Percentiles rank a stretch among this genome's conserved stretches.
phyloP scores from a whole-genome alignment of 2,888 invertebrate species.

The Molorchus minor region DNA sequence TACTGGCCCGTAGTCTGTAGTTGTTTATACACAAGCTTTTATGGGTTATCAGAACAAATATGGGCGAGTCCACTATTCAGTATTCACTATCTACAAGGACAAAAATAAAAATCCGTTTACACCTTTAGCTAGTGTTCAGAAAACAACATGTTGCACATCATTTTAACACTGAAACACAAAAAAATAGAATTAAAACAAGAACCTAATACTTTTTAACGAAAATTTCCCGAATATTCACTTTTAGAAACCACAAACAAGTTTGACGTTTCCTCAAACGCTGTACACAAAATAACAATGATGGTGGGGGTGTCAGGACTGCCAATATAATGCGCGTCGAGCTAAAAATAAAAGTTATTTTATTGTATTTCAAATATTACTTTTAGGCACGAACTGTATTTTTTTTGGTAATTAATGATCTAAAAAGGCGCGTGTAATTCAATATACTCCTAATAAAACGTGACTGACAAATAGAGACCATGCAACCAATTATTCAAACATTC shows the following conservation, averaged over 20 bases:
- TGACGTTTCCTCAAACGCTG: slow-evolving; percentile 11
- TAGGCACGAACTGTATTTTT: too few species aligned
- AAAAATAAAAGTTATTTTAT: slow-evolving; percentile 19
- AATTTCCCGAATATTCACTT: not conserved
- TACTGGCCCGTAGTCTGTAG: slow-evolving; percentile 26
- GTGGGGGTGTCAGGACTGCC: slow-evolving; percentile 9
- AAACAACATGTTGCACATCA: slow-evolving; percentile 50
- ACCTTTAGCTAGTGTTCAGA: slow-evolving; percentile 57
- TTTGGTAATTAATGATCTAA: too few species aligned
- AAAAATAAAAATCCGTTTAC: slow-evolving; percentile 30
- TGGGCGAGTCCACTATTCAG: slow-evolving; percentile 61
- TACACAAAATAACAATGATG: slow-evolving; percentile 20
- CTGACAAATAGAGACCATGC: too few species aligned
- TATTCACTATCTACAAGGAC: slow-evolving; percentile 41
- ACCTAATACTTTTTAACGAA: not conserved
- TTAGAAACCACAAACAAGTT: slow-evolving; percentile 21
- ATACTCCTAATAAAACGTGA: too few species aligned
- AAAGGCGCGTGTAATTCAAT: too few species aligned
- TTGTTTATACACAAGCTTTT: too few species aligned
- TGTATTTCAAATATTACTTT: too few species aligned
- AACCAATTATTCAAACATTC: too few species aligned
- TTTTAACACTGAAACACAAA: slow-evolving; percentile 26
- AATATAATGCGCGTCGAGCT: not conserved
- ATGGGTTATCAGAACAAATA: slow-evolving; percentile 38
- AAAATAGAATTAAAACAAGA: slow-evolving; percentile 3